A percentile compares a stretch with the other conserved stretches of the same genome.
phyloP scores from a whole-genome alignment of 2,797 vertebrate genomes.

The Diplodus puntazzo region DNA sequence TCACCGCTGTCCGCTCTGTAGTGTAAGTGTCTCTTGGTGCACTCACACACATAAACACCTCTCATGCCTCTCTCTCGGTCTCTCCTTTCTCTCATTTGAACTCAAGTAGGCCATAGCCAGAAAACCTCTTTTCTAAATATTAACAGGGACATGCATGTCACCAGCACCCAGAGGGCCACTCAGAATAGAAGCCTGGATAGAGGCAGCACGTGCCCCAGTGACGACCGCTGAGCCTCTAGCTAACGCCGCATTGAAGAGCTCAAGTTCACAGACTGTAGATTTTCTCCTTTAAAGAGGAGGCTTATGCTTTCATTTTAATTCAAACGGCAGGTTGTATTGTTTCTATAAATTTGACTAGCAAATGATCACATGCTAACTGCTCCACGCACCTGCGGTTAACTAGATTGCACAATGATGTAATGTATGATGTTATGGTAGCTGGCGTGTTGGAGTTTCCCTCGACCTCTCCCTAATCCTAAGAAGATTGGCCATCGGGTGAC shows the following conservation, averaged over 20 bases:
- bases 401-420: constrained; percentile 42
- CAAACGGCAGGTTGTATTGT: background rate
- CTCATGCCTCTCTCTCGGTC: constrained; percentile 32
- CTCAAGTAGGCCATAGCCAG: constrained; percentile 84
- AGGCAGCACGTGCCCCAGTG: constrained; percentile 62
- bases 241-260: constrained; percentile 48
- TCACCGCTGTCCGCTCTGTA: constrained; percentile 37
- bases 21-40: constrained; percentile 43
- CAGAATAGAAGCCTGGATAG: constrained; percentile 83
- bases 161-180: constrained; percentile 79
- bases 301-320: constrained; percentile 26
- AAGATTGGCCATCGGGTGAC: constrained; percentile 66
- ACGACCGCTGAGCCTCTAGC: constrained; percentile 65
- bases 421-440: constrained; percentile 20
- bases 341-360: constrained; percentile 30
- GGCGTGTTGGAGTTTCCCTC: constrained; percentile 55
- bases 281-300: constrained; percentile 17
- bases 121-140: constrained; percentile 86
- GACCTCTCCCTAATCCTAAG: constrained; percentile 68
- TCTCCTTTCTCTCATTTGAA: constrained; percentile 65
- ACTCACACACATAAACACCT: constrained; percentile 40
- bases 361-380: constrained; percentile 22
- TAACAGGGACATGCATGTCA: constrained; percentile 83
- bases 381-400: constrained; percentile 30
- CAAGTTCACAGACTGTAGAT: constrained; percentile 37